Percentiles rank a stretch among this genome's conserved stretches.
Conservation (phyloP, 2,113 vertebrate species). For the Chunga burmeisteri region DNA sequence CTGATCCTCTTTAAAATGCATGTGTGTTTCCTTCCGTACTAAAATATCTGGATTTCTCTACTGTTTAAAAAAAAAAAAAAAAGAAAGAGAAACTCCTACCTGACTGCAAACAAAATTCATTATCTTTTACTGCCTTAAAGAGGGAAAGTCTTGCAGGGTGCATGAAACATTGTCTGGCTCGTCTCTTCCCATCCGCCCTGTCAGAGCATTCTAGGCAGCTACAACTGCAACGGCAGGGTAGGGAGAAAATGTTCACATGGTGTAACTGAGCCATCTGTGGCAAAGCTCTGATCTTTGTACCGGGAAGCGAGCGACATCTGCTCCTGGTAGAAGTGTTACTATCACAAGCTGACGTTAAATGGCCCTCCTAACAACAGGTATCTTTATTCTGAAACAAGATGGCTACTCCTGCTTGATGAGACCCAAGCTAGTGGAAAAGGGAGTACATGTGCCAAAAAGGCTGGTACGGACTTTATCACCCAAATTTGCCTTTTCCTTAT, state of each 20-base stretch:
- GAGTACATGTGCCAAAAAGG: neutral
- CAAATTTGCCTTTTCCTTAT: neutral
- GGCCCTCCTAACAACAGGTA: conserved; percentile 5
- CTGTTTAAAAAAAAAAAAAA: neutral
- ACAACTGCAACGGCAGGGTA: neutral
- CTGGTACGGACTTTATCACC: neutral
- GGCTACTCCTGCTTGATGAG: neutral
- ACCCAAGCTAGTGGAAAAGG: neutral
- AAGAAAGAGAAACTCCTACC: neutral
- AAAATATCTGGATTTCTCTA: neutral
- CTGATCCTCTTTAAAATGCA: neutral
- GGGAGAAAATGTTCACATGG: neutral
- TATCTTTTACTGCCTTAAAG: neutral
- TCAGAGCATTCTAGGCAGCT: neutral
- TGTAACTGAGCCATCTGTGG: conserved; percentile 37
- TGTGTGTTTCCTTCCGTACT: neutral
- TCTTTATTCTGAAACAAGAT: neutral
- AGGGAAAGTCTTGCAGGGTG: neutral
- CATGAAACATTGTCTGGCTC: neutral
- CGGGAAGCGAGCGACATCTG: neutral
- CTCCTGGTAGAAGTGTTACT: conserved; percentile 43
- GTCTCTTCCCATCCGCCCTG: neutral
- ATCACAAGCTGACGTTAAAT: neutral
- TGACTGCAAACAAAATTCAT: neutral
- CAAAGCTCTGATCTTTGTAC: neutral